These are phyloP conservation scores for Haplochromis burtoni DNA, from an alignment of 2,113 vertebrate genomes.

Conservation along the genomic window DNA sequence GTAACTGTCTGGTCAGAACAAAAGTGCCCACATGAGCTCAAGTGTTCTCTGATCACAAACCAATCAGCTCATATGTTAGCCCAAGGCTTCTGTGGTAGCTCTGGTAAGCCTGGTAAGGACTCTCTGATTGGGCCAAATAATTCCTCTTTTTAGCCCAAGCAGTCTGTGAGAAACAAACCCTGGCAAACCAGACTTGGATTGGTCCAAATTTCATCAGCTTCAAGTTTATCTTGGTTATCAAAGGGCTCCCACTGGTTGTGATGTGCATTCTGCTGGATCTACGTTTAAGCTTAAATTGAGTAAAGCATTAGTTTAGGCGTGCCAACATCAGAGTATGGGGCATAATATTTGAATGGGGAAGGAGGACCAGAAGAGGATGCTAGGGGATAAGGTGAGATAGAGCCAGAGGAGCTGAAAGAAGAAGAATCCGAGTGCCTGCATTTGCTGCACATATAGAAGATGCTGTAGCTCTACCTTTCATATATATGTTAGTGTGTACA, in stretches of 20 bases:
- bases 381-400: not conserved
- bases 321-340: not conserved
- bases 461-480: not conserved
- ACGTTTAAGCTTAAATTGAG: not conserved
- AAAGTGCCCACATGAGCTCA: not conserved
- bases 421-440: not conserved
- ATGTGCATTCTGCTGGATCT: not conserved
- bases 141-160: not conserved
- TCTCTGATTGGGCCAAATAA: not conserved
- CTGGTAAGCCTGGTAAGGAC: not conserved
- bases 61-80: not conserved
- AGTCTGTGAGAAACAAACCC: not conserved
- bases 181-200: not conserved
- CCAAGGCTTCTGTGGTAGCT: not conserved
- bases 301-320: accelerated
- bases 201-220: not conserved
- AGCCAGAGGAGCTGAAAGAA: not conserved
- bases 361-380: not conserved
- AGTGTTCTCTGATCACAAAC: not conserved
- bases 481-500: not conserved
- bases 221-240: not conserved
- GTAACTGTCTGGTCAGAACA: not conserved
- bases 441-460: not conserved
- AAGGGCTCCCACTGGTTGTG: not conserved
- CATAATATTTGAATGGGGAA: not conserved